Percentiles rank a stretch among this genome's conserved stretches.
Evolutionary conservation across 2,888 invertebrate genomes (phyloP).

Genomic region (Pherbina coryleti): DNA sequence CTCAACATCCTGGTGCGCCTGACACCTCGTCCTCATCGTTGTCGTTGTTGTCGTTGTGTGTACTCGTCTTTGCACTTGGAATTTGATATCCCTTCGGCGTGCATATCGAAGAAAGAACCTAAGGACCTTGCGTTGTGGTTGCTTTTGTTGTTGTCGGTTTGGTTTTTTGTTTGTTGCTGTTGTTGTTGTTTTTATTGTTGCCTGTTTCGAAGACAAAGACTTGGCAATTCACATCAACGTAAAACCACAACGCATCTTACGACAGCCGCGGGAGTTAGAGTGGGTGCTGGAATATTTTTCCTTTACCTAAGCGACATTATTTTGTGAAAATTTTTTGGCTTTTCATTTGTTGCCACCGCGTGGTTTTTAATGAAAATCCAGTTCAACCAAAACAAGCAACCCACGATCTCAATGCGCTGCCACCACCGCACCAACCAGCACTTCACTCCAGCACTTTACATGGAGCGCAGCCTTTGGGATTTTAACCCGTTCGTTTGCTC

Average conservation of each 20-base stretch:
- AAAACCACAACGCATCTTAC: conserved; percentile 51
- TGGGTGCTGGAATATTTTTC: conserved; percentile 17
- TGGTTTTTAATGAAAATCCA: conserved; percentile 49
- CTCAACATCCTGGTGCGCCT: conserved; percentile 33
- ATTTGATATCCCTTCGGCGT: conserved; percentile 50
- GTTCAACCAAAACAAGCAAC: conserved; percentile 25
- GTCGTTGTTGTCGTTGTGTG: neutral
- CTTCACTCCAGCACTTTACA: conserved; percentile 17
- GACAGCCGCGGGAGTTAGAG: conserved; percentile 34
- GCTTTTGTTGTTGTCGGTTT: conserved; percentile 30
- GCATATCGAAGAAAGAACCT: conserved; percentile 42
- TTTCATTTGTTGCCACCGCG: conserved; percentile 42
- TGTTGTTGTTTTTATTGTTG: conserved; percentile 17
- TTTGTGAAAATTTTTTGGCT: conserved; percentile 38
- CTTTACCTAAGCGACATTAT: conserved; percentile 36
- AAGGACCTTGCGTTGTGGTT: conserved; percentile 50
- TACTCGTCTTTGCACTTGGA: conserved; percentile 33
- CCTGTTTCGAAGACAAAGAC: conserved; percentile 55
- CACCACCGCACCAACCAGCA: conserved; percentile 28
- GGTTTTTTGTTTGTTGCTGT: conserved; percentile 23
- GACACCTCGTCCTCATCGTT: neutral
- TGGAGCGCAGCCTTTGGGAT: conserved; percentile 48
- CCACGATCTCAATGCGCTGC: neutral
- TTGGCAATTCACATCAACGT: conserved; percentile 55
- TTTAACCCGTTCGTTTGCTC: conserved; percentile 58